Evolutionary conservation across 2,797 vertebrate genomes (phyloP).

Genomic region (Coracias cyanogaster): DNA sequence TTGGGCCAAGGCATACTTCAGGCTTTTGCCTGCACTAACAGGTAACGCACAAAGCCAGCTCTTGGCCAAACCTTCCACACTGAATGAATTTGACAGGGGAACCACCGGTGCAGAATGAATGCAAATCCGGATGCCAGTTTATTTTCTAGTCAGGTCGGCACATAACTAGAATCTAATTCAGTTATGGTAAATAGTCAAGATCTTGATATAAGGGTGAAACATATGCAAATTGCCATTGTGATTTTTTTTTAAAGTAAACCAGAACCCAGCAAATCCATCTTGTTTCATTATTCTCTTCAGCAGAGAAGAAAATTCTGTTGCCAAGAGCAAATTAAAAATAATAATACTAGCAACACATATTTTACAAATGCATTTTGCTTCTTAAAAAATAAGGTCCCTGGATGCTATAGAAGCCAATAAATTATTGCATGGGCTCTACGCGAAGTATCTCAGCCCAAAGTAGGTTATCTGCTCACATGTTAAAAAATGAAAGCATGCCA

Average conservation of each 20-base stretch:
- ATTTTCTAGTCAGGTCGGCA: slow-evolving; percentile 41
- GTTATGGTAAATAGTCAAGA: slow-evolving; percentile 35
- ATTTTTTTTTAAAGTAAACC: slow-evolving; percentile 1
- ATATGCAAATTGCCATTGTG: slow-evolving; percentile 28
- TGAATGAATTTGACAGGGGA: slow-evolving; percentile 35
- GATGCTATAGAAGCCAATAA: neutral
- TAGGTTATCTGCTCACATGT: neutral
- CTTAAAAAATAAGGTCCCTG: neutral
- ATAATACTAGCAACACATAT: neutral
- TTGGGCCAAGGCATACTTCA: neutral
- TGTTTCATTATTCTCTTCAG: neutral
- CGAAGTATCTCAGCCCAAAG: neutral
- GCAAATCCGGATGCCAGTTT: slow-evolving; percentile 31
- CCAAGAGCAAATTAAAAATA: slow-evolving; percentile 50
- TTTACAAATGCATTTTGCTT: neutral
- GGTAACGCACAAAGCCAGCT: slow-evolving; percentile 35
- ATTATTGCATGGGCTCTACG: neutral
- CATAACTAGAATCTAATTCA: slow-evolving; percentile 45
- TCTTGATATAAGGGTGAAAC: slow-evolving; percentile 6
- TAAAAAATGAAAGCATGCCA: neutral
- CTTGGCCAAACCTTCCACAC: neutral
- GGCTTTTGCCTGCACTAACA: slow-evolving; percentile 34
- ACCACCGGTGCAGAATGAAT: slow-evolving; percentile 41
- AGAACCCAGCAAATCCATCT: neutral
- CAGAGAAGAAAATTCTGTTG: slow-evolving; percentile 23